These are phyloP conservation scores for Callosobruchus maculatus DNA, from an alignment of 2,888 invertebrate species.

Conservation along the genomic window DNA sequence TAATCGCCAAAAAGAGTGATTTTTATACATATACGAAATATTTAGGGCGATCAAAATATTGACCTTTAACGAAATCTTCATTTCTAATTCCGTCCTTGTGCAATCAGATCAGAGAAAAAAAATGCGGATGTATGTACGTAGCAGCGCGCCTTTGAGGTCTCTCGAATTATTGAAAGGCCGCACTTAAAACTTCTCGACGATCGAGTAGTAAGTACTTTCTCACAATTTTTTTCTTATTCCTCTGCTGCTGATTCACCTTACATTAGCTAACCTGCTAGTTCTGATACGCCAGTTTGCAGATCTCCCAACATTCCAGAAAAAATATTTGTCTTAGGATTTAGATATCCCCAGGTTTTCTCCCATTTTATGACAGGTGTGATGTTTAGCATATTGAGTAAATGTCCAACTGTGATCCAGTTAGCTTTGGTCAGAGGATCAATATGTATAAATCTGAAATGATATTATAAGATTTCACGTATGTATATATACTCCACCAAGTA, in stretches of 20 bases:
- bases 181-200: no score
- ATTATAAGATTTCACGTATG: slow-evolving; percentile 9
- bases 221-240: no score
- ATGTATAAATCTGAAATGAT: slow-evolving; percentile 33
- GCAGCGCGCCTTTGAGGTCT: no score
- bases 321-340: slow-evolving; percentile 47
- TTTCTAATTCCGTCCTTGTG: no score
- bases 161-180: no score
- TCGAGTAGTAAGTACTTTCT: no score
- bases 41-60: no score
- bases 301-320: slow-evolving; percentile 61
- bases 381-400: slow-evolving; percentile 55
- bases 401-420: slow-evolving; percentile 55
- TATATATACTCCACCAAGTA: background rate
- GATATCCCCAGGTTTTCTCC: slow-evolving; percentile 57
- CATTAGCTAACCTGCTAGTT: slow-evolving; percentile 54
- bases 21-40: no score
- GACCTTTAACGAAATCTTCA: no score
- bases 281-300: slow-evolving; percentile 53
- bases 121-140: no score
- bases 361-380: slow-evolving; percentile 51
- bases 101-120: no score
- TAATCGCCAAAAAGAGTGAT: no score
- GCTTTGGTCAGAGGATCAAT: slow-evolving; percentile 53
- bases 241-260: background rate